phyloP scores from a whole-genome alignment of 2,113 vertebrate genomes.

The Sprattus sprattus region DNA sequence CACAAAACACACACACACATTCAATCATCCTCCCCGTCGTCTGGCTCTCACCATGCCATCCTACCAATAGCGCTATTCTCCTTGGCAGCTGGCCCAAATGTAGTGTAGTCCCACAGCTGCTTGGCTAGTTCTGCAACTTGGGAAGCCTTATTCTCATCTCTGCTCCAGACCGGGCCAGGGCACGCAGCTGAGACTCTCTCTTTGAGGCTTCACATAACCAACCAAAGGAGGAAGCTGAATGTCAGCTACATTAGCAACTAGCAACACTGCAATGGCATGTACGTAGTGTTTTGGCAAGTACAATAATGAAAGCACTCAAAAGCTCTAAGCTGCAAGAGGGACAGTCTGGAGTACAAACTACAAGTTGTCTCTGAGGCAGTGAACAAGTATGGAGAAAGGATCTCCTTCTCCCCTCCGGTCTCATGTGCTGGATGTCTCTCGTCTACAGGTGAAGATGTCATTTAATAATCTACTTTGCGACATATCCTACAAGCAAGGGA shows the following conservation, averaged over 20 bases:
- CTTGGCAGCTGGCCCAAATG: conserved; percentile 29
- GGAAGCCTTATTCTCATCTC: background rate
- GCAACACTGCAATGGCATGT: too few relatives aligned
- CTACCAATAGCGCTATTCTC: background rate
- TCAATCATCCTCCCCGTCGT: background rate
- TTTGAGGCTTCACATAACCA: background rate
- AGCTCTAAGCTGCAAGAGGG: background rate
- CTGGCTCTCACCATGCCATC: background rate
- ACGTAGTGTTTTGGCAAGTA: background rate
- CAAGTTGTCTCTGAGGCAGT: background rate
- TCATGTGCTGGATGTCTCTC: background rate
- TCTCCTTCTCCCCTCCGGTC: background rate
- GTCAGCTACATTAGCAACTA: background rate
- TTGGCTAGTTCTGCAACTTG: conserved; percentile 10
- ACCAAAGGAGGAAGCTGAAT: background rate
- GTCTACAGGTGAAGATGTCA: background rate
- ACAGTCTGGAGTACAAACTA: background rate
- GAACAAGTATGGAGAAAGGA: background rate
- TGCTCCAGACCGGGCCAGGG: background rate
- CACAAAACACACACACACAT: background rate
- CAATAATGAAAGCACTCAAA: background rate
- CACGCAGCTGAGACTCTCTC: background rate
- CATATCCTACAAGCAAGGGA: background rate
- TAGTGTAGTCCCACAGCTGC: conserved; percentile 26
- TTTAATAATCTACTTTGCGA: background rate